Base-by-base conservation (phyloP, 2,797 vertebrate species). In the Poeciliopsis paucimaculata region DNA sequence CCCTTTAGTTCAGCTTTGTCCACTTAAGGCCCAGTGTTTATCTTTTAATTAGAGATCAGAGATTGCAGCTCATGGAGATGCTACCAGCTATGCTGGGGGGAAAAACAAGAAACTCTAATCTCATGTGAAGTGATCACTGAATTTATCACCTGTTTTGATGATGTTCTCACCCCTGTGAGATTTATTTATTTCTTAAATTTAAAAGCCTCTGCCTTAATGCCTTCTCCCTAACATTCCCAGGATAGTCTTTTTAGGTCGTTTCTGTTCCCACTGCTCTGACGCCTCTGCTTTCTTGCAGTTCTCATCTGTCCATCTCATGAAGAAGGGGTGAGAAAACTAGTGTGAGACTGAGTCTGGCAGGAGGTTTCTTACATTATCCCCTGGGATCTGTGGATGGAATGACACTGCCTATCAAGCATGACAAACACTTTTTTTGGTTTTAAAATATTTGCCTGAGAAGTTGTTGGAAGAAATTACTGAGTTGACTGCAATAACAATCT, bases 311-410 rank as follows among this genome's bases (percentile, higher is more conserved):
- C 57, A 12, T 81, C 83, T 77, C 72, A 76, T 43, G 9, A 68
- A 79, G 6, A 46, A 73, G 28, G 26, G 72, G 82, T 26, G 55
- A 51, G 75, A 62, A 34, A 28, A 16, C 72, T 76, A 80, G 90
- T 84, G 91, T 92, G 91, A 94, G 85, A 94, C 90, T 91, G 90
- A 93, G 80, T 84, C 78, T 91, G 91, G 79, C 89, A 87, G 88
- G 78, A 85, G 76, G 60, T 64, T 71, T 87, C 43, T 78, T 46
- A 23, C 34, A 55, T 51, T 76, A 85, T 81, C 81, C 64, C 74
- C 39, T 16, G 16, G 47, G 88, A 82, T 60, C 64, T 77, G 77
- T 76, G 47, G 57, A 75, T 8, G 60, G 66, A 74, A 73, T 84
- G 78, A 70, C 60, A 0, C 36, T 31, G 2, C 78, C 64, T 8